phyloP scores from a whole-genome alignment of 2,888 invertebrate genomes.

The Phasia obesa region DNA sequence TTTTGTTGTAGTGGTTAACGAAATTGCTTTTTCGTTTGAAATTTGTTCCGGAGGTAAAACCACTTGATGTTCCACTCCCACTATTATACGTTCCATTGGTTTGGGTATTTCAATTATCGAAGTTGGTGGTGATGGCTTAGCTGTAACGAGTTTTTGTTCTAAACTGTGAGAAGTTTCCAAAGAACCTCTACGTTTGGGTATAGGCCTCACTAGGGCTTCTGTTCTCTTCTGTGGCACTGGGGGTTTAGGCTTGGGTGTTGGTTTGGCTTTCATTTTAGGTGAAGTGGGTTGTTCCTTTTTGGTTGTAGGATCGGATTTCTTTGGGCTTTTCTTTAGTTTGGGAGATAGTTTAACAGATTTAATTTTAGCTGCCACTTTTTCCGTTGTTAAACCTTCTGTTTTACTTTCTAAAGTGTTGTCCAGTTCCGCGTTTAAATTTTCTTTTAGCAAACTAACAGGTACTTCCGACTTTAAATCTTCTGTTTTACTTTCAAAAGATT shows the following conservation, averaged over 20 bases:
- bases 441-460: too few species aligned
- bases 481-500: too few species aligned
- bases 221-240: slow-evolving; percentile 77
- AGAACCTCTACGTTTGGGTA: slow-evolving; percentile 73
- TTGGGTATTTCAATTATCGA: slow-evolving; percentile 72
- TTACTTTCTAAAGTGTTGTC: not conserved
- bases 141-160: slow-evolving; percentile 43
- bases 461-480: too few species aligned
- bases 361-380: slow-evolving; percentile 1
- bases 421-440: not conserved
- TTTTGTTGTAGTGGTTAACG: slow-evolving; percentile 44
- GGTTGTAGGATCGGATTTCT: slow-evolving; percentile 1
- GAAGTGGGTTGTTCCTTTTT: slow-evolving; percentile 55
- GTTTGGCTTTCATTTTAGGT: slow-evolving; percentile 44
- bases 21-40: not conserved
- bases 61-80: slow-evolving; percentile 78
- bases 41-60: slow-evolving; percentile 41
- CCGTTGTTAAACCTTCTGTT: not conserved
- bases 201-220: slow-evolving; percentile 72
- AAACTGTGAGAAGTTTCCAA: slow-evolving; percentile 26
- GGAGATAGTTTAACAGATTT: slow-evolving; percentile 62
- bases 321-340: slow-evolving; percentile 62
- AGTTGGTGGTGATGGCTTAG: slow-evolving; percentile 38
- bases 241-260: slow-evolving; percentile 64
- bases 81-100: slow-evolving; percentile 81